Evolutionary conservation across 1,140 invertebrate species (phyloP), one percentile per base, ranked within the genome.

Genomic region (Heliconius melpomene): DNA sequence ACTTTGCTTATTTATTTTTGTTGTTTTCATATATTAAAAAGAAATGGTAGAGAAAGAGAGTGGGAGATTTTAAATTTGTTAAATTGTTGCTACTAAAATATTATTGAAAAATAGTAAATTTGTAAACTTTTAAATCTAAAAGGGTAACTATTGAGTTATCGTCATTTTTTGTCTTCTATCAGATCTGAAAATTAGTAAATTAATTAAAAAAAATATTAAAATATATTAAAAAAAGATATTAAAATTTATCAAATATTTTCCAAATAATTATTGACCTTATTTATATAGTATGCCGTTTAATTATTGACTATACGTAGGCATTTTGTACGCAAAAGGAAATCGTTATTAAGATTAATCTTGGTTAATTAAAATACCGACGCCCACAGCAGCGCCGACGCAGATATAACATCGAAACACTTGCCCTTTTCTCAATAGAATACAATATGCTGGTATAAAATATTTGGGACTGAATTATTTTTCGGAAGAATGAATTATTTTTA

Each of bases 371-470:
- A 66, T 66, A 66, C 60, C 36, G 36, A 36, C 71, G 71, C 71
- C 71, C 32, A 72, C 71, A 40, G 71, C 32, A 36, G 71, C 71
- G 71, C 71, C 71, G 71, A 23, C 71, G 71, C 71, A 72, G 36
- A 38, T 72, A 29, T 20, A 9, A 38, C 71, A 26, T 57, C 20
- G n/a, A n/a, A 57, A 66, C 60, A 16, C n/a, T 66, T 66, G 60
- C 60, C 60, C 60, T 66, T 66, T 66, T 66, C 60, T 66, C 60
- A 29, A 66, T n/a, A 11, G 54, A 26, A 13, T 13, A 2, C 1
- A 66, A 26, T 57, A 54, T 20, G 40, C 40, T 46, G 40, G 3
- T 11, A 13, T 13, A 46, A 46, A 1, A 46, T 46, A 20, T 52
- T 52, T 52, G 16, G 50, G 50, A 46, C 0, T 46, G 3, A 13